Evolutionary conservation across 1,140 invertebrate genomes (phyloP), one percentile per base, ranked within the genome.

Genomic region (Orchesella cincta): DNA sequence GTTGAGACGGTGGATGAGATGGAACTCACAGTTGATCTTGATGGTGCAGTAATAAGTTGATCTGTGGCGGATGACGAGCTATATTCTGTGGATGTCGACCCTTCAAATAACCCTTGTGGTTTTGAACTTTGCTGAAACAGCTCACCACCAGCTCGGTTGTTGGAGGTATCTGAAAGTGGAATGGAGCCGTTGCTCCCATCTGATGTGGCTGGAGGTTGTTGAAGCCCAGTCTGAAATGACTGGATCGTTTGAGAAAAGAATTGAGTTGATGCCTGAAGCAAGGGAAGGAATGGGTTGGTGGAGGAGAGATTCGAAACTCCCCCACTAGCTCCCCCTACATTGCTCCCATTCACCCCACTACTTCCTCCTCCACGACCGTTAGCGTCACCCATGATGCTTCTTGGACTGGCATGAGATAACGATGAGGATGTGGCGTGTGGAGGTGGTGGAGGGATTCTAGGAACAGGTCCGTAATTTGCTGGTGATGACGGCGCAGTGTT

Each of bases 351-450:
- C 39, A 57, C 14, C 26, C 12, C n/a, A 23, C n/a, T n/a, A n/a
- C 35, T 26, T 23, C 36, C n/a, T 23, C 29, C 34, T 1, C 26
- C 39, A 1, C 29, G 2, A 14, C 12, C 12, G 23, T 46, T 73
- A 73, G 33, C 26, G n/a, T 73, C 36, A 3, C 70, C 70, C 33
- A 39, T 73, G 70, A 26, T 36, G 39, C 12, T 36, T 23, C 36
- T 35, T 39, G 35, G 34, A 26, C 34, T 46, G 2, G 36, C 70
- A 73, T 73, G 33, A 14, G 70, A 73, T 28, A 33, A 33, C 39
- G 70, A 54, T 73, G 84, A 14, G 85, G 85, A 82, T 3, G 85
- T 75, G 0, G 84, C 83, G 14, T 51, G 70, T 23, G 34, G 46
- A 35, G 70, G 76, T 28, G 76, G 76, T 52, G 75, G 36, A 14